Base-by-base conservation (phyloP, 1,140 invertebrate species). In the Ostrea edulis region DNA sequence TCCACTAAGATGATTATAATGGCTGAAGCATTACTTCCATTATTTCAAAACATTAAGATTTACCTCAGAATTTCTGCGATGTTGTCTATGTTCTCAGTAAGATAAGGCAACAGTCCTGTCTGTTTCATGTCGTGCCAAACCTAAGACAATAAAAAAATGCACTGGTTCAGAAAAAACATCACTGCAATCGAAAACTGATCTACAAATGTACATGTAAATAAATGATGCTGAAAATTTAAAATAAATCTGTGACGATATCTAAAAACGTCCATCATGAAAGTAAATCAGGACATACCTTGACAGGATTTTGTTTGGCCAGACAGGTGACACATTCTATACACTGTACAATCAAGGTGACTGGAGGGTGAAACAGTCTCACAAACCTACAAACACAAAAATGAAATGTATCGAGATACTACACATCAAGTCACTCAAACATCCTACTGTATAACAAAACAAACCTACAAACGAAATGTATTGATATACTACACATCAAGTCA, bases 121-220 rank as follows among this genome's bases (percentile, higher is more conserved):
- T 95, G 94, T 82, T 93, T 93, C 84, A 95, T 88, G 44, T 89
- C 89, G 20, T 94, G 93, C 93, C 94, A 95, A 29, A 94, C 91
- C 91, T 94, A 51, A 8, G 68, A 81, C 84, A 58, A 86, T 58
- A 86, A 87, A 86, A n/a, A 17, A 86, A 85, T 1, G 62, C 17
- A 35, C 22, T 2, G 53, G 7, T 68, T 44, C 20, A n/a, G 17
- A 87, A 44, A n/a, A 14, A 86, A 29, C 44, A 29, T 35, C 29
- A n/a, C 35, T 29, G 11, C 29, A 35, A 25, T 11, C 62, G 58
- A 65, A 11, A 35, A 35, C 8, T 62, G 2, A 3, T 12, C 5
- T 84, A 1, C 54, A 35, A 3, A 44, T 20, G 7, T 25, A 22
- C 54, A 55, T n/a, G 8, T 11, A 58, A 25, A 17, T 22, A 29